Evolutionary conservation across 2,113 vertebrate species (phyloP), one percentile per base, ranked within the genome.

Genomic region (Dicentrarchus labrax): DNA sequence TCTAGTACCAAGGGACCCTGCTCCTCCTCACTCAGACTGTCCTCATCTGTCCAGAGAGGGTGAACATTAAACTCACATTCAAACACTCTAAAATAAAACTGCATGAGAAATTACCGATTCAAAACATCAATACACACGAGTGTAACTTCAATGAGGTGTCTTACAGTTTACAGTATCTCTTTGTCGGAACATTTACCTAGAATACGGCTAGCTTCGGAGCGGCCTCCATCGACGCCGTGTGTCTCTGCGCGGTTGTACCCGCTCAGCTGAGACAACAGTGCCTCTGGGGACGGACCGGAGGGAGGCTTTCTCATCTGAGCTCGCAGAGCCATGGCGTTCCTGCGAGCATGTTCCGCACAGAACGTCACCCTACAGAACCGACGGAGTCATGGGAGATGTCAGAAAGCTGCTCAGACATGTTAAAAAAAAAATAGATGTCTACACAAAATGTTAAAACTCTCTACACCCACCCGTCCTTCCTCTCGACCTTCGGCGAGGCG

Each of bases 1-100:
- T 99, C 98, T 78, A 99, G 94, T 0, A 97, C 96, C 73, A 99
- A 72, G 0, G 97, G 96, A 4, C 97, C 96, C 91, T 96, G 96
- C 59, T 99, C 98, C 0, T 98, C 95, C 39, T 99, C 98, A 74
- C 98, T 99, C 94, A 97, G 96, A 90, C 98, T 99, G 93, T 99
- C 98, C 83, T 99, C 98, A 21, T 99, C 98, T 99, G 92, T 11
- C 67, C 41, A 59, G 16, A 59, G 24, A 13, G 4, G 2, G 22
- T 16, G 4, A 48, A 30, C 3, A 45, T 45, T 7, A 15, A 30
- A 15, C 24, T 10, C 0, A 39, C 3, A 17, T 43, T 21, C 21
- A n/a, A 2, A 50, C 2, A 47, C 11, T 0, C 8, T 13, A 17
- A 45, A 19, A 48, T 39, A 3, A 5, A 60, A 70, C 22, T 36